Evolutionary conservation across 1,140 invertebrate species (phyloP), one percentile per base, ranked within the genome.

Genomic region (Octopus bimaculoides): DNA sequence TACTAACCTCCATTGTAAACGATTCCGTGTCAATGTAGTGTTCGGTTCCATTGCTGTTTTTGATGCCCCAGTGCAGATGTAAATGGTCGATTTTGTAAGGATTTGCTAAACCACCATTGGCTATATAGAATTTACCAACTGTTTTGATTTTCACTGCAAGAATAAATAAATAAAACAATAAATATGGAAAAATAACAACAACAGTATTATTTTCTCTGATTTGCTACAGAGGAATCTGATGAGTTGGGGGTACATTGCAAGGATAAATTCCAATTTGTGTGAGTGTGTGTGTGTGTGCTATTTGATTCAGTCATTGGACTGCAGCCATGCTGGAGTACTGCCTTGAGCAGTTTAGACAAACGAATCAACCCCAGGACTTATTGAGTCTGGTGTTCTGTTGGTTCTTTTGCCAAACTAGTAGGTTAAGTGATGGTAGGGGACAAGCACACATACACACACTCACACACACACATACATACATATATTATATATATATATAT

Each of bases 21-120:
- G 83, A 81, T 55, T 80, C 55, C 9, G 84, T 81, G 61, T 89
- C 83, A 17, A 90, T 80, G n/a, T 76, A 79, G 77, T 90, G 89
- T 81, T 90, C 89, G 9, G 88, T 89, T 4, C 89, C 89, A n/a
- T 83, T 82, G 53, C 85, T 80, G 41, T 83, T 82, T 10, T 82
- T 79, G 77, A 84, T 79, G 9, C 89, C 89, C 89, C 89, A 90
- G 83, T 90, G 89, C 79, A 89, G 88, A 79, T 89, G 88, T 77
- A 89, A 89, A 80, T 89, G 88, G 9, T 80, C 85, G 52, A 87
- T 84, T 76, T 83, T 86, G 83, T 88, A 89, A 6, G 84, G 78
- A 53, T 85, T 61, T 5, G 79, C 79, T 17, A 88, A 82, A 4
- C 87, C 87, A 41, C 85, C 87, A 78, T 87, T 87, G 10, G 84